phyloP scores from a whole-genome alignment of 30 jellyfish, hydroid and myxozoan species.

The Chrysaora quinquecirrha region DNA sequence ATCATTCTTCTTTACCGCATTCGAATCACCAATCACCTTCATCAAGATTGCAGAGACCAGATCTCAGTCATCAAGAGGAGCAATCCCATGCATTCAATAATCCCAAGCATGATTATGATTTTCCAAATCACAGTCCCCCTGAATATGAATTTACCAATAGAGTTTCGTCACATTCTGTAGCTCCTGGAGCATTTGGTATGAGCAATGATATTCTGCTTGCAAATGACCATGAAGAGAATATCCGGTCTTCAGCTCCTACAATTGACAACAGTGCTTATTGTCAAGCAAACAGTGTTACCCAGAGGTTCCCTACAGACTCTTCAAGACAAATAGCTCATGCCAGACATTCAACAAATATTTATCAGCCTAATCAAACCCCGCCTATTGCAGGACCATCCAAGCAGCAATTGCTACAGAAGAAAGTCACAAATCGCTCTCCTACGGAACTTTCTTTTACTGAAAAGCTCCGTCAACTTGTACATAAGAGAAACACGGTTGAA shows the following conservation, averaged over 20 bases:
- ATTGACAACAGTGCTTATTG: too few relatives aligned
- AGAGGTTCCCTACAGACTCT: too few relatives aligned
- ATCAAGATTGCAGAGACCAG: neutral
- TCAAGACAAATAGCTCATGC: too few relatives aligned
- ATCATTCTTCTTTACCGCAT: too few relatives aligned
- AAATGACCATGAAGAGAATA: too few relatives aligned
- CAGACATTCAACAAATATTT: neutral
- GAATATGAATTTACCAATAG: neutral
- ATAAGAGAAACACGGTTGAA: neutral
- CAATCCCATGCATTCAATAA: neutral
- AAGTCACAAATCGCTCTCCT: neutral
- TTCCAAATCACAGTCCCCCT: neutral
- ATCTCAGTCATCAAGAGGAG: neutral
- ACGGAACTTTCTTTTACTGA: neutral
- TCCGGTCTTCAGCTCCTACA: too few relatives aligned
- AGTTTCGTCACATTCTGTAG: neutral
- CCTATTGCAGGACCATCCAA: neutral
- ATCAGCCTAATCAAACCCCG: neutral
- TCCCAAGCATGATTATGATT: neutral
- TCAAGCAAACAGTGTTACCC: too few relatives aligned
- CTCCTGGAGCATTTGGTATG: too few relatives aligned
- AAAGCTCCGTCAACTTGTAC: constrained; percentile 5
- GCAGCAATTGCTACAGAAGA: neutral
- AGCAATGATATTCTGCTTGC: too few relatives aligned
- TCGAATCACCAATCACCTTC: neutral